Percentiles rank a stretch among this genome's conserved stretches.
Evolutionary conservation across 2,113 vertebrate species (phyloP).

Genomic region (Colinus virginianus): DNA sequence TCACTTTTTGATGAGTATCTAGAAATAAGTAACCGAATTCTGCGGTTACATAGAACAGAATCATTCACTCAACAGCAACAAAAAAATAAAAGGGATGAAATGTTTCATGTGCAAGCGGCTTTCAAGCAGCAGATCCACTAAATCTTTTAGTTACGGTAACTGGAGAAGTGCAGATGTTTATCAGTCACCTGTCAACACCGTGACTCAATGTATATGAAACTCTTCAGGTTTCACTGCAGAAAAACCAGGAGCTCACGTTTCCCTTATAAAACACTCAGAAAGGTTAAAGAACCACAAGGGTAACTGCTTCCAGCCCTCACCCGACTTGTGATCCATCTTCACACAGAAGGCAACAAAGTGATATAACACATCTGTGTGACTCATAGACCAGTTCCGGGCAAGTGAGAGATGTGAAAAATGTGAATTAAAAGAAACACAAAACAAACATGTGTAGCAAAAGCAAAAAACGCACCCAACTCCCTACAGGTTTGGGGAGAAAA

Average conservation of each 20-base stretch:
- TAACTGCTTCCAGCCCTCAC: conserved; percentile 73
- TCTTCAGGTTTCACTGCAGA: conserved; percentile 72
- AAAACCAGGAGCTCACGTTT: conserved; percentile 84
- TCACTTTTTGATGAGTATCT: conserved; percentile 13
- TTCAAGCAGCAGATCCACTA: conserved; percentile 54
- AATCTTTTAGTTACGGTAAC: conserved; percentile 76
- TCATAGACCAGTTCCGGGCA: conserved; percentile 62
- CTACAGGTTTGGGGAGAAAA: not conserved
- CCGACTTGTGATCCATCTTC: conserved; percentile 26
- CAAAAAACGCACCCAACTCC: not conserved
- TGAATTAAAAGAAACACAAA: not conserved
- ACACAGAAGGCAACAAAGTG: conserved; percentile 24
- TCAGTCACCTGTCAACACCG: conserved; percentile 79
- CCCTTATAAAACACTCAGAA: conserved; percentile 72
- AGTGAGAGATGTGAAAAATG: not conserved
- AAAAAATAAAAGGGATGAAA: not conserved
- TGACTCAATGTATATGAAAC: conserved; percentile 83
- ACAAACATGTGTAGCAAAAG: not conserved
- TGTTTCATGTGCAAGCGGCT: conserved; percentile 40
- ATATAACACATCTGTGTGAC: conserved; percentile 39
- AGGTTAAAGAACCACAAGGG: conserved; percentile 75
- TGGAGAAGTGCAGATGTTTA: conserved; percentile 77
- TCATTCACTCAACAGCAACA: not conserved
- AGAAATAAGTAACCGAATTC: conserved; percentile 59
- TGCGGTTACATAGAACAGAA: conserved; percentile 46